phyloP scores from a whole-genome alignment of 1,140 invertebrate genomes.

The Eufriesea mexicana region DNA sequence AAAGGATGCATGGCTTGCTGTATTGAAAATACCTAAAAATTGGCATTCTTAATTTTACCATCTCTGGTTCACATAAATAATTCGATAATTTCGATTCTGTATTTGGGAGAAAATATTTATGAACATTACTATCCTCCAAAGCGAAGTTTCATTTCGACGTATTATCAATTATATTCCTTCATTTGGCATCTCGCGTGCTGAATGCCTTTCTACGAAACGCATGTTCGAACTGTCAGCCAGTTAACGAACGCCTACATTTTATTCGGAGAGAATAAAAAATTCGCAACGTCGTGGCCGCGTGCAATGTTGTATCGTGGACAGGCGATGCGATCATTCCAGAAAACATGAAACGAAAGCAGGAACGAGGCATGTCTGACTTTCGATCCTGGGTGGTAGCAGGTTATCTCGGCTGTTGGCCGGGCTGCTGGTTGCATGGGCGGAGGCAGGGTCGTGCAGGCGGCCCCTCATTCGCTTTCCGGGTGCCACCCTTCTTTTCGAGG shows the following conservation, averaged over 20 bases:
- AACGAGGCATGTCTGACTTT: conserved; percentile 55
- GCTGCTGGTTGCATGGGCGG: conserved; percentile 76
- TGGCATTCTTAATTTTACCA: too few relatives aligned
- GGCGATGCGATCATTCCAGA: neutral
- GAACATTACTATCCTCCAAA: too few relatives aligned
- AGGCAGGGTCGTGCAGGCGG: conserved; percentile 76
- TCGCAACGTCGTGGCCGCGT: neutral
- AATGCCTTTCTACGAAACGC: too few relatives aligned
- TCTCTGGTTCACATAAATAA: too few relatives aligned
- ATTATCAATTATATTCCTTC: too few relatives aligned
- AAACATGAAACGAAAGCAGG: conserved; percentile 11
- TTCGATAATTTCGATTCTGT: too few relatives aligned
- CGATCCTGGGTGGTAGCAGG: conserved; percentile 63
- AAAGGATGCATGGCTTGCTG: too few relatives aligned
- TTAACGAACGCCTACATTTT: neutral
- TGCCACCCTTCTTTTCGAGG: conserved; percentile 76
- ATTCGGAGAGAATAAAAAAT: neutral
- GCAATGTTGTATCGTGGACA: neutral
- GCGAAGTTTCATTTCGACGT: too few relatives aligned
- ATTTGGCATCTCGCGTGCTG: too few relatives aligned
- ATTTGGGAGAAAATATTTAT: too few relatives aligned
- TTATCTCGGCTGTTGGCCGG: conserved; percentile 65
- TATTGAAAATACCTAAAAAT: too few relatives aligned
- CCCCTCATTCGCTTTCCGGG: conserved; percentile 79
- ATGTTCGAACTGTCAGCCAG: neutral